These are phyloP conservation scores for Periplaneta americana DNA, from an alignment of 1,140 invertebrate genomes.

Conservation along the genomic window DNA sequence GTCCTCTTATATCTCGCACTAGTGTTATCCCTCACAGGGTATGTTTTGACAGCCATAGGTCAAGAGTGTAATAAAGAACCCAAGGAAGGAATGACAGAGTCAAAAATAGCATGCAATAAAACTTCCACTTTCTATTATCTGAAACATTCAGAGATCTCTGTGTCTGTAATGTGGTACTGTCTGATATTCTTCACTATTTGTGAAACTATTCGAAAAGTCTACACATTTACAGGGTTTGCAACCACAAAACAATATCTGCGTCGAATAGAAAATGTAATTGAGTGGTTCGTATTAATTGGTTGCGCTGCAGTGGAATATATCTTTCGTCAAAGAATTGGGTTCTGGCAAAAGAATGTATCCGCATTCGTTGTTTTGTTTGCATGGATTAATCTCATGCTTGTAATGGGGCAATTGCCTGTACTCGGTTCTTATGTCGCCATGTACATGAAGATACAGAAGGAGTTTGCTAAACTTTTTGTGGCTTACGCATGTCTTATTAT, in stretches of 20 bases:
- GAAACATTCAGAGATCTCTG: constrained; percentile 59
- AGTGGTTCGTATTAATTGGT: constrained; percentile 77
- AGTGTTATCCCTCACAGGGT: constrained; percentile 68
- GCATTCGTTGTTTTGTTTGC: constrained; percentile 77
- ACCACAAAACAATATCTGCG: constrained; percentile 71
- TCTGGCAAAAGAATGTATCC: constrained; percentile 76
- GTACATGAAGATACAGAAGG: constrained; percentile 78
- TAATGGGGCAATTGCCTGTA: constrained; percentile 78
- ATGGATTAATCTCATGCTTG: constrained; percentile 79
- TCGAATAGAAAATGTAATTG: constrained; percentile 76
- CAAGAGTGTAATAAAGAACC: constrained; percentile 67
- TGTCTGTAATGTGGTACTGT: constrained; percentile 58
- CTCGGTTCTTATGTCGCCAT: constrained; percentile 84
- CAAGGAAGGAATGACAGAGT: constrained; percentile 18
- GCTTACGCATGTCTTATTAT: constrained; percentile 79
- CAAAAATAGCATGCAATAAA: background rate
- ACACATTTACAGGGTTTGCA: constrained; percentile 68
- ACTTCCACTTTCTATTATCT: constrained; percentile 41
- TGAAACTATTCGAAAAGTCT: constrained; percentile 69
- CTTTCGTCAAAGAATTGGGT: constrained; percentile 64
- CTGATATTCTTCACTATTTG: constrained; percentile 65
- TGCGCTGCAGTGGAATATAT: constrained; percentile 75
- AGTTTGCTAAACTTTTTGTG: constrained; percentile 76
- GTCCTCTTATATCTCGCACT: constrained; percentile 75
- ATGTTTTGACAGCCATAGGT: constrained; percentile 67